Evolutionary conservation across 2,797 vertebrate genomes (phyloP), one percentile per base, ranked within the genome.

Genomic region (Aythya fuligula): DNA sequence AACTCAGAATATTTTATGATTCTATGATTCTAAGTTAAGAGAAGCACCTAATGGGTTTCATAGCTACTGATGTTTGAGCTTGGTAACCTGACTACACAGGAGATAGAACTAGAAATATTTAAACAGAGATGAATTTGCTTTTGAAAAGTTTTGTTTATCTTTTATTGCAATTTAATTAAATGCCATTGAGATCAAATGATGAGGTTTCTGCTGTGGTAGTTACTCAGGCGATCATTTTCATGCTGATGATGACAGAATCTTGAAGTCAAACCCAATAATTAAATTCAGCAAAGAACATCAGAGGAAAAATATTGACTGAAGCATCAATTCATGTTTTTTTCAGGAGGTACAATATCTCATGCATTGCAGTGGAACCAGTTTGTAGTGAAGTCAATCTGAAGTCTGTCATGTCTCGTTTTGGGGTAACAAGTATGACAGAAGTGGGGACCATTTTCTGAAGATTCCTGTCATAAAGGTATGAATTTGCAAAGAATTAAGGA

Each of bases 91-190:
- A 62, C 77, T 70, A 78, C 18, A 12, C 9, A 8, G 13, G 17
- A 70, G 18, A 36, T 3, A 78, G 70, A 77, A 71, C 21, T 9
- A 80, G 61, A 74, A 87, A 83, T 91, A 72, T 60, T 66, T 93
- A 56, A 90, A 72, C 22, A 83, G 61, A 43, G 17, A 62, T 22
- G 25, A 32, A 89, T 85, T 76, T 95, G 18, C 8, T 85, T 89
- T 80, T 71, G 12, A 32, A 58, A 84, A 86, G 20, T 65, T 93
- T 87, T 82, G 72, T 74, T 91, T 95, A 64, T 43, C 66, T 93
- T 93, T 76, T 81, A 72, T 75, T 95, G 34, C 38, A 87, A 78
- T 84, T 83, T 78, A 90, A 92, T 96, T 94, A 85, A 87, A 94
- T 91, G 14, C 13, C 51, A 74, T 56, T 81, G 67, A 91, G 69